Evolutionary conservation across 1,140 invertebrate genomes (phyloP), one percentile per base, ranked within the genome.

Genomic region (Copidosoma floridanum): DNA sequence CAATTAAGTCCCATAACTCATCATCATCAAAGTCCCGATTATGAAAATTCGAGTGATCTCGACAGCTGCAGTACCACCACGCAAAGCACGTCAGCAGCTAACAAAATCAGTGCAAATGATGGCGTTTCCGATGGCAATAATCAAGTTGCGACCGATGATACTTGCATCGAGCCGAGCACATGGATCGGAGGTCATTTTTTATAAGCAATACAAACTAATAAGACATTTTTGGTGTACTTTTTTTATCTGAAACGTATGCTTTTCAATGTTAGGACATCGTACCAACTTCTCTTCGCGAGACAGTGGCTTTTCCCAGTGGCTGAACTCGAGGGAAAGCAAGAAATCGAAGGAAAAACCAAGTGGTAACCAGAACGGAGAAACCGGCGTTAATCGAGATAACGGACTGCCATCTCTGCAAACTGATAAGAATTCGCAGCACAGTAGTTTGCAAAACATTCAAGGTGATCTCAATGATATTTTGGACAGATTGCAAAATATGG

Each of bases 391-490:
- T 24, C 64, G 77, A 60, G 77, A 81, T 37, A 78, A 78, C 65
- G 72, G 71, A 32, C 70, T 78, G 10, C 77, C 76, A 50, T 77
- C 77, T 32, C 63, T 80, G 54, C 75, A 79, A 40, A 70, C 72
- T 38, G 77, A 78, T 57, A 81, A 79, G 48, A 21, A 62, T 44
- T 62, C 60, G 21, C 53, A 62, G 16, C 75, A 79, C 24, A 79
- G 77, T 61, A 80, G 79, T 50, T 66, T 82, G 32, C 76, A 82
- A 68, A 80, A 82, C 70, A 78, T 83, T 66, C 80, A 82, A 70
- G 78, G 77, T 20, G 81, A 82, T 71, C 66, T 83, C 14, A 82
- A 82, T 65, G 79, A 81, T 63, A 83, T 82, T 61, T 68, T 83
- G 50, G 79, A 81, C 58, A 79, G 79, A 66, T 68, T 83, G 41